A percentile compares a stretch with the other conserved stretches of the same genome.
These are phyloP conservation scores for Equus quagga DNA, from an alignment of 2,113 vertebrate genomes.

Conservation along the genomic window DNA sequence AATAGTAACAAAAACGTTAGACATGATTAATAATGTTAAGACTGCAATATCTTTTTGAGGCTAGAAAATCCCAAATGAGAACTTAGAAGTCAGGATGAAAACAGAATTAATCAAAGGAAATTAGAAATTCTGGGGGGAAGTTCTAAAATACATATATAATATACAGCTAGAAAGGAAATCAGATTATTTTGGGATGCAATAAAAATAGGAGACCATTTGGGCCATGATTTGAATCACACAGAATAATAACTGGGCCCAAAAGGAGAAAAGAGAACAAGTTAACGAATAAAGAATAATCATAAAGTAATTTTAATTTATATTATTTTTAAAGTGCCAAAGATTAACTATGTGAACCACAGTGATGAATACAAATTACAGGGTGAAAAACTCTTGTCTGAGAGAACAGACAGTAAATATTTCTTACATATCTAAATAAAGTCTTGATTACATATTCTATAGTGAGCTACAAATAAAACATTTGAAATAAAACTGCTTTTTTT, in stretches of 20 bases:
- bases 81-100: conserved; percentile 52
- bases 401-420: not conserved
- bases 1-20: conserved; percentile 7
- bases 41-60: not conserved
- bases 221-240: not conserved
- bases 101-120: conserved; percentile 22
- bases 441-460: not conserved
- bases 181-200: not conserved
- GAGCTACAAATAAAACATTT: not conserved
- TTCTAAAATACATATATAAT: not conserved
- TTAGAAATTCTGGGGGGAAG: not conserved
- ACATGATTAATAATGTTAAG: not conserved
- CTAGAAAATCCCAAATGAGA: conserved; percentile 6
- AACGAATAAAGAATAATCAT: not conserved
- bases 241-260: conserved; percentile 18
- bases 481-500: not conserved
- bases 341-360: not conserved
- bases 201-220: conserved; percentile 18
- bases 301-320: conserved; percentile 31
- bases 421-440: not conserved
- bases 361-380: not conserved
- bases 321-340: conserved; percentile 52
- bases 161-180: conserved; percentile 8
- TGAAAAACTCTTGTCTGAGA: not conserved
- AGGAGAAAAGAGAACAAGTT: conserved; percentile 1